Base-by-base conservation (phyloP, 1,140 invertebrate species). In the Brachionus sp. region DNA sequence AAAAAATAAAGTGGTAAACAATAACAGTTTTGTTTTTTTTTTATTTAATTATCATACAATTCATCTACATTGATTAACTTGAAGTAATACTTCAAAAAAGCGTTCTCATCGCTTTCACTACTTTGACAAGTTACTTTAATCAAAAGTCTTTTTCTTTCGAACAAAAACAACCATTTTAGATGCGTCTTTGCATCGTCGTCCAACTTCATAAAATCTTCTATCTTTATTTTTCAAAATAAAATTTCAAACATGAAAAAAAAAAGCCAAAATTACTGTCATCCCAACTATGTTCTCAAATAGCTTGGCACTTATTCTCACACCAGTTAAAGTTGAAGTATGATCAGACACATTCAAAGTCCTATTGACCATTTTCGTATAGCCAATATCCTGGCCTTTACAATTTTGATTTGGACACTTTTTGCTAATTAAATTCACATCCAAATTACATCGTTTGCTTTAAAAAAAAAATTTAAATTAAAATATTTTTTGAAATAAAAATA, bases 391-490 rank as follows among this genome's bases (percentile, higher is more conserved):
- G 12, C 13, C 12, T 57, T 80, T 66, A 62, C 77, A 80, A 29
- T 80, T 66, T 35, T 46, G 37, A 46, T 75, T 75, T 19, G 77
- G 35, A 80, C 77, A 80, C 33, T 80, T 57, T 35, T 44, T 57
- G 12, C 23, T 46, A n/a, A 46, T n/a, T 3, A 9, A 13, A 25
- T 62, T 29, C 2, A 80, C 33, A 6, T 37, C 19, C 23, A 66
- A 62, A 37, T 66, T 62, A n/a, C 77, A 80, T 37, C 62, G 23
- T 57, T 80, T 80, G 25, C 77, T 80, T 62, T 37, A n/a, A n/a
- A n/a, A n/a, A 42, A 80, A 35, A 50, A n/a, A 46, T 29, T 29
- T 13, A 10, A 35, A 33, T 33, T 35, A 46, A 75, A 23, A n/a
- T n/a, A n/a, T n/a, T n/a, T n/a, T n/a, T n/a, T n/a, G n/a, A n/a